Evolutionary conservation across 1,140 invertebrate species (phyloP).

Genomic region (Drosophila equinoxialis): DNA sequence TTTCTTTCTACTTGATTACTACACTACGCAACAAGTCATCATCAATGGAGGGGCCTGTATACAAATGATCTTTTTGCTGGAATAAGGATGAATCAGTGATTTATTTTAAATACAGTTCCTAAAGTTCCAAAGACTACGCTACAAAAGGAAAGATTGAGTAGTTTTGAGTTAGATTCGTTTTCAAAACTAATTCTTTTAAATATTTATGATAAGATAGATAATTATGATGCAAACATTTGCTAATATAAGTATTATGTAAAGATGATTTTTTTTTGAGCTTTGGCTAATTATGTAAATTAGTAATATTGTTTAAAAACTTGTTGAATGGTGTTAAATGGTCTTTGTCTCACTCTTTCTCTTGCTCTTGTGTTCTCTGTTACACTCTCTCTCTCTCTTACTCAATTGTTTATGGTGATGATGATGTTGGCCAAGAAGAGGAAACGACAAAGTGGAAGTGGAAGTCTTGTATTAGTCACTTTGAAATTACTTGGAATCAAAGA

Average conservation of each 20-base stretch:
- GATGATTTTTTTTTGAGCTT: not conserved
- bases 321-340: conserved; percentile 15
- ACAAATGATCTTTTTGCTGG: not conserved
- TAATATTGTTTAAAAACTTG: not conserved
- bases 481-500: conserved; percentile 49
- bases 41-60: no score
- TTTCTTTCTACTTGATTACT: conserved; percentile 27
- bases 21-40: conserved; percentile 7
- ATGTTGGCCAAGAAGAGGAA: conserved; percentile 50
- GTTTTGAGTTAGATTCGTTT: no score
- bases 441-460: conserved; percentile 73
- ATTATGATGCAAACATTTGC: no score
- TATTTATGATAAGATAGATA: no score
- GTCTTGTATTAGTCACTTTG: conserved; percentile 60
- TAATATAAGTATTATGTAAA: no score
- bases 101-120: no score
- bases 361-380: not conserved
- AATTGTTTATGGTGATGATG: conserved; percentile 8
- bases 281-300: not conserved
- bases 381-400: conserved; percentile 27
- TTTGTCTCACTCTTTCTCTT: conserved; percentile 18
- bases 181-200: no score
- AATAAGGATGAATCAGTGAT: not conserved
- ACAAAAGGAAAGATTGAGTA: no score
- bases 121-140: no score